These are phyloP conservation scores for Deroptyus accipitrinus DNA, from an alignment of 2,113 vertebrate species.

Conservation along the genomic window DNA sequence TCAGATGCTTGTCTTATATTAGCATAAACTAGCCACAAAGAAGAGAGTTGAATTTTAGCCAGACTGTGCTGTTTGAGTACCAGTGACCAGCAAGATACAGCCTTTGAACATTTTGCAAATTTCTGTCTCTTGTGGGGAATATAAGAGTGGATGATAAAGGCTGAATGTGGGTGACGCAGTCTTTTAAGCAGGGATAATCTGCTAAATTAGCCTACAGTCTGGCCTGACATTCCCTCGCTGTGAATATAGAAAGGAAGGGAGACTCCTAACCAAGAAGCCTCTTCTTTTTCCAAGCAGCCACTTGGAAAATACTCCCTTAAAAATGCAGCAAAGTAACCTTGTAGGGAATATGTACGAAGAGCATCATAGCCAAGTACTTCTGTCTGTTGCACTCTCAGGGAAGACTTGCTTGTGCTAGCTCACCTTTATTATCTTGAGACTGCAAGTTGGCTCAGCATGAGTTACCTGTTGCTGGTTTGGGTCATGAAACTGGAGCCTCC, in stretches of 20 bases:
- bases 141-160: not conserved
- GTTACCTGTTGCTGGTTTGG: not conserved
- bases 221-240: not conserved
- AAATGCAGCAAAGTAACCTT: not conserved
- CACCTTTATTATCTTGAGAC: not conserved
- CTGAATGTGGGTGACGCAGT: not conserved
- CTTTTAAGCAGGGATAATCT: not conserved
- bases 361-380: not conserved
- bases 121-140: not conserved
- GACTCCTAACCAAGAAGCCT: not conserved
- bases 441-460: not conserved
- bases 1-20: not conserved
- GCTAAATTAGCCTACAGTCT: not conserved
- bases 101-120: not conserved
- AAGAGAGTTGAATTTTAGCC: not conserved
- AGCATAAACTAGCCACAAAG: not conserved
- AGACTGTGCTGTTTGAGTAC: not conserved
- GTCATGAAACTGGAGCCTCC: not conserved
- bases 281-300: not conserved
- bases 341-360: not conserved
- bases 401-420: not conserved
- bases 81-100: not conserved
- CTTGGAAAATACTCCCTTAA: not conserved
- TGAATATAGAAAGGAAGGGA: not conserved
- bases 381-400: accelerated